Evolutionary conservation across 2,113 vertebrate species (phyloP), one percentile per base, ranked within the genome.

Genomic region (Pleuronectes platessa): DNA sequence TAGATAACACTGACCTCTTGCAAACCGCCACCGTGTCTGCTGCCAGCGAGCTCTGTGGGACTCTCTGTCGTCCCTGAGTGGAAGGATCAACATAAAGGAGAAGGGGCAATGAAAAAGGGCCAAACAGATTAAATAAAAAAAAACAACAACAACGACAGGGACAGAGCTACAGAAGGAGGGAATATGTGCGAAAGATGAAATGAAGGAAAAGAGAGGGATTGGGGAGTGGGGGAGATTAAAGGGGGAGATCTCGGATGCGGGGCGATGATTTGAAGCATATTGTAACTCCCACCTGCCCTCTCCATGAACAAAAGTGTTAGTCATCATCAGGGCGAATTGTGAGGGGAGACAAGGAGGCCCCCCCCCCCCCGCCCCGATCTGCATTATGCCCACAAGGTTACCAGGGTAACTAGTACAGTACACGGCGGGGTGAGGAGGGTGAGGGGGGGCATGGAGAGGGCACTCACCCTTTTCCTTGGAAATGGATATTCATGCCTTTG

Each of bases 1-100:
- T 95, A 90, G 92, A 94, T 95, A 95, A 95, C 94, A 95, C 94
- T 95, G 94, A 95, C 94, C 94, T 94, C 92, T 93, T 79, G 74
- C 90, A 79, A 90, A 84, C 88, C 87, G 71, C 56, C 47, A 74
- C 86, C 67, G 78, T 82, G 61, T 78, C 90, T 81, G 86, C 90
- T 67, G 88, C 68, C 42, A 87, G 84, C 70, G 83, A 90, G 90
- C 78, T 86, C 80, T 85, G 91, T 75, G 87, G 76, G 79, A 82
- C 68, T 75, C 65, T 11, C 80, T 69, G 88, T 78, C 86, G 53
- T 68, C 69, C 18, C 51, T 51, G 81, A 93, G 87, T 82, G 90
- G 81, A 78, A 82, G 76, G 67, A 86, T 10, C 67, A 64, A 37
- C 74, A 59, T 60, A 68, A 62, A 65, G 18, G 24, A 67, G 64